Conservation (phyloP, 2,888 invertebrate species). For the Brenthis ino region DNA sequence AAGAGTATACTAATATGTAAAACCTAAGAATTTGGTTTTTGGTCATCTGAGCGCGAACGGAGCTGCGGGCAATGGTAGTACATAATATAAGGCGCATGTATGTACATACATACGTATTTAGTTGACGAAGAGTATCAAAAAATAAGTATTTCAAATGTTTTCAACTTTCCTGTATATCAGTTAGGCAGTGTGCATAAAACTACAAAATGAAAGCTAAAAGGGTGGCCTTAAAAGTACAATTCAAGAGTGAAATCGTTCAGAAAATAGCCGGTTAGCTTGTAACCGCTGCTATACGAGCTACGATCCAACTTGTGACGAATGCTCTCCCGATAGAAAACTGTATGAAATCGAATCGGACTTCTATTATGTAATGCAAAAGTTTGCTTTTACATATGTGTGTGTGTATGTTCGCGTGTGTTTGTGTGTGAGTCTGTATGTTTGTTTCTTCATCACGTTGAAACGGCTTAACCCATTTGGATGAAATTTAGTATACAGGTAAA, state of each 20-base stretch:
- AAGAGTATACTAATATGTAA: too few relatives aligned
- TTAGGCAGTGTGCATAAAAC: neutral
- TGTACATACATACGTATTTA: too few relatives aligned
- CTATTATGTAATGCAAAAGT: neutral
- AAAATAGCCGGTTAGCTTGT: slow-evolving; percentile 7
- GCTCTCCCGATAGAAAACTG: neutral
- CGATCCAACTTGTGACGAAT: slow-evolving; percentile 12
- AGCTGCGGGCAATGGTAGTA: too few relatives aligned
- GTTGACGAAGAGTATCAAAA: neutral
- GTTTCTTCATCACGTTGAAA: too few relatives aligned
- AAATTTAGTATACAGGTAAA: too few relatives aligned
- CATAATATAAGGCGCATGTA: too few relatives aligned
- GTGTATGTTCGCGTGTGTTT: too few relatives aligned
- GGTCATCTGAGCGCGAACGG: too few relatives aligned
- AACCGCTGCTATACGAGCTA: slow-evolving; percentile 6
- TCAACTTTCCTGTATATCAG: neutral
- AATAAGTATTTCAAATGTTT: neutral
- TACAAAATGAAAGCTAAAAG: slow-evolving; percentile 16
- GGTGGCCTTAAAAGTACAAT: slow-evolving; percentile 14
- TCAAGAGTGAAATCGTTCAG: slow-evolving; percentile 12
- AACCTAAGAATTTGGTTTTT: too few relatives aligned
- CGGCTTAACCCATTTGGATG: too few relatives aligned
- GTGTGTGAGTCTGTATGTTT: too few relatives aligned
- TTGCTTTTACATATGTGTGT: too few relatives aligned
- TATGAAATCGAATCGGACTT: neutral